These are phyloP conservation scores for Petrocephalus zakoni DNA, from an alignment of 2,113 vertebrate species.

Conservation along the genomic window DNA sequence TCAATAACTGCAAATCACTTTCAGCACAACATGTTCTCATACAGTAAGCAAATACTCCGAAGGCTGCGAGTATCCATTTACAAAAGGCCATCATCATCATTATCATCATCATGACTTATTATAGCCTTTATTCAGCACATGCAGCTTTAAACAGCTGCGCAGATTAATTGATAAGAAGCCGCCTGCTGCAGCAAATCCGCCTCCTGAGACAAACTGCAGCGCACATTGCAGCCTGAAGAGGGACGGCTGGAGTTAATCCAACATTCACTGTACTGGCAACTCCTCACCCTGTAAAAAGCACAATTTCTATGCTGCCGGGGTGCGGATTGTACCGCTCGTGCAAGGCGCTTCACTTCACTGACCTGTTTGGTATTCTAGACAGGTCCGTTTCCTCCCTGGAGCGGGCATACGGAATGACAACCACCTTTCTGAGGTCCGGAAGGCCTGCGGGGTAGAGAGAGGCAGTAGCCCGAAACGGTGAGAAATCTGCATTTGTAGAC, in stretches of 20 bases:
- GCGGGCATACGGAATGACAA: slow-evolving; percentile 79
- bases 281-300: background rate
- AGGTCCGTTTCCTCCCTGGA: slow-evolving; percentile 76
- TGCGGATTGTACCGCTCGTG: too few relatives aligned
- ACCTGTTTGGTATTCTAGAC: slow-evolving; percentile 84
- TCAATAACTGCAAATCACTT: background rate
- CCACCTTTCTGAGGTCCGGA: slow-evolving; percentile 80
- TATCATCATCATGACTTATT: background rate
- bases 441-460: slow-evolving; percentile 62
- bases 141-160: background rate
- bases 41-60: background rate
- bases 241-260: background rate
- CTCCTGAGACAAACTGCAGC: background rate
- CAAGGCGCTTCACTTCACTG: background rate
- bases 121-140: background rate
- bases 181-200: background rate
- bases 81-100: background rate
- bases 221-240: background rate
- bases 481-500: background rate
- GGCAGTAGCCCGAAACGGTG: background rate
- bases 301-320: background rate
- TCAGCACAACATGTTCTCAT: background rate
- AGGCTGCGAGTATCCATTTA: background rate
- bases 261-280: background rate
- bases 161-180: background rate